phyloP scores from a whole-genome alignment of 2,888 invertebrate species.

The Cosmia trapezina region DNA sequence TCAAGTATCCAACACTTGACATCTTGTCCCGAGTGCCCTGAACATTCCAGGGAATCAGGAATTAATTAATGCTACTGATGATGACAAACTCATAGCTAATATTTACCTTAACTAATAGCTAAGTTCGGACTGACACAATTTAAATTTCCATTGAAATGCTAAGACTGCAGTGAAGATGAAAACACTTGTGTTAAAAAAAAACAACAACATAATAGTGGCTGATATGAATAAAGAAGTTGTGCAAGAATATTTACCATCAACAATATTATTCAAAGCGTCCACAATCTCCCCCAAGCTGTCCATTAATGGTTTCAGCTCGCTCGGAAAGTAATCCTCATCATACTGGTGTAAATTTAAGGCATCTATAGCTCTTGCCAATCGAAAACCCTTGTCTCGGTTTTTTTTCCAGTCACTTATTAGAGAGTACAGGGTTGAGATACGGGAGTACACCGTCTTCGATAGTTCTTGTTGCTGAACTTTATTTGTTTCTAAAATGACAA shows the following conservation, averaged over 20 bases:
- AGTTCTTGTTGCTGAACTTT: conserved; percentile 80
- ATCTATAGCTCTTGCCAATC: conserved; percentile 76
- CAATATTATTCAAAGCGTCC: conserved; percentile 74
- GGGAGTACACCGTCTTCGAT: conserved; percentile 83
- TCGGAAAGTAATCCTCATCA: conserved; percentile 80
- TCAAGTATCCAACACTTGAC: background rate
- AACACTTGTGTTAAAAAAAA: background rate
- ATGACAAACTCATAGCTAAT: background rate
- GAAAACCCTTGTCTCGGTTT: conserved; percentile 79
- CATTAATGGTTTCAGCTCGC: conserved; percentile 76
- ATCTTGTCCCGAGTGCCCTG: too few relatives aligned
- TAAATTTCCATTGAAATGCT: background rate
- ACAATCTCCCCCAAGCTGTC: conserved; percentile 76
- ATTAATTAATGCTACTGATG: background rate
- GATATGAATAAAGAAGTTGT: background rate
- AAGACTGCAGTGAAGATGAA: background rate
- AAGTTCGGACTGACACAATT: background rate
- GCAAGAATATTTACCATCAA: conserved; percentile 74
- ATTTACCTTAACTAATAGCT: background rate
- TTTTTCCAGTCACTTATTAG: conserved; percentile 79
- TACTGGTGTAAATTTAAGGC: conserved; percentile 81
- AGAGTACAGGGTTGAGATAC: conserved; percentile 78
- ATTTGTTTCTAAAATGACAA: conserved; percentile 78
- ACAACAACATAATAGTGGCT: background rate
- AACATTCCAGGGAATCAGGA: background rate